These are phyloP conservation scores for Ctenopoma kingsleyae DNA, from an alignment of 2,797 vertebrate genomes.

Conservation along the genomic window DNA sequence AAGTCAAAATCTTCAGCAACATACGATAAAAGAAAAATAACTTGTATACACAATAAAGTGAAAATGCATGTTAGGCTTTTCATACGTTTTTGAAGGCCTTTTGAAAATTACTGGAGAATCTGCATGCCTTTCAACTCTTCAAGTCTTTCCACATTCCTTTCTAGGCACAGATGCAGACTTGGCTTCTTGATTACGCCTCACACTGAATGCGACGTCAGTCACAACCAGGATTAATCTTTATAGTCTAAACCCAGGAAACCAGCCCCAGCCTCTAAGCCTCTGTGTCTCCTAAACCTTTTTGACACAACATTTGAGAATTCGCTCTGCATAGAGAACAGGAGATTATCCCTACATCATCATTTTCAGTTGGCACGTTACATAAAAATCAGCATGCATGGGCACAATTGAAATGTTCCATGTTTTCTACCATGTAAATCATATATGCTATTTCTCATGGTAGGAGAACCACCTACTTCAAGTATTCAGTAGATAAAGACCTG, in stretches of 20 bases:
- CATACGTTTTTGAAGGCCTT: slow-evolving; percentile 59
- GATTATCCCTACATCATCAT: slow-evolving; percentile 82
- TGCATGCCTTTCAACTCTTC: slow-evolving; percentile 45
- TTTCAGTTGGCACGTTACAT: slow-evolving; percentile 94
- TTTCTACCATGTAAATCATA: slow-evolving; percentile 79
- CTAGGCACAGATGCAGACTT: slow-evolving; percentile 58
- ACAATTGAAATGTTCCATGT: slow-evolving; percentile 82
- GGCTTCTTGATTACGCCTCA: slow-evolving; percentile 40
- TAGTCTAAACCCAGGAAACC: slow-evolving; percentile 63
- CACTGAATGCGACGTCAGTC: slow-evolving; percentile 28
- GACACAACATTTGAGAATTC: slow-evolving; percentile 76
- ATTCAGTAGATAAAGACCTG: slow-evolving; percentile 94
- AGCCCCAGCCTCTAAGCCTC: slow-evolving; percentile 53
- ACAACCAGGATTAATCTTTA: slow-evolving; percentile 43
- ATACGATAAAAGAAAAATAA: slow-evolving; percentile 81
- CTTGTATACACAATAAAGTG: slow-evolving; percentile 70
- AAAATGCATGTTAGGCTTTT: slow-evolving; percentile 62
- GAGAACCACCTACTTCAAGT: slow-evolving; percentile 95
- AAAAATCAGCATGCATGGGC: slow-evolving; percentile 88
- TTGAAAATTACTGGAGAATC: slow-evolving; percentile 59
- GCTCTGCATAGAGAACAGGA: slow-evolving; percentile 79
- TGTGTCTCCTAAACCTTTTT: slow-evolving; percentile 85
- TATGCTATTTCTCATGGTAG: slow-evolving; percentile 83
- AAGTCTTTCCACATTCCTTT: slow-evolving; percentile 51
- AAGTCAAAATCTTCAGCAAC: slow-evolving; percentile 88